A percentile compares a stretch with the other conserved stretches of the same genome.
Conservation (phyloP, 1,140 invertebrate species). For the Calycopis cecrops region DNA sequence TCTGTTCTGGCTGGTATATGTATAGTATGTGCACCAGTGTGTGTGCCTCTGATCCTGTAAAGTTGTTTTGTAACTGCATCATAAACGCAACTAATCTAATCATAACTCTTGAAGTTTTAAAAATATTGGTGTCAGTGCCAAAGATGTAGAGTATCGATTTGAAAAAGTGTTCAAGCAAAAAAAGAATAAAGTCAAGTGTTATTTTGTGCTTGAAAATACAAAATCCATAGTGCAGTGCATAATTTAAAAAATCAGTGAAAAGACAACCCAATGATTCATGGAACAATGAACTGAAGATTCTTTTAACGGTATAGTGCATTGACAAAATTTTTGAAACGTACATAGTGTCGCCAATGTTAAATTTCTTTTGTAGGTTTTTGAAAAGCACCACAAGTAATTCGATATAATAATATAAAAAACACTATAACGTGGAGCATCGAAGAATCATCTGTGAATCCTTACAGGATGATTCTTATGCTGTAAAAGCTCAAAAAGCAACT, state of each 20-base stretch:
- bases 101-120: constrained; percentile 31
- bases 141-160: constrained; percentile 48
- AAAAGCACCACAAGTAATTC: neutral
- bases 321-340: constrained; percentile 31
- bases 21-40: constrained; percentile 72
- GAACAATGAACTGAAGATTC: constrained; percentile 44
- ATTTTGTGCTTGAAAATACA: constrained; percentile 62
- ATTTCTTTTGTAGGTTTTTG: too few species aligned
- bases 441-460: constrained; percentile 21
- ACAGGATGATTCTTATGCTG: constrained; percentile 11
- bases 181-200: constrained; percentile 55
- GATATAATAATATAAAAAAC: constrained; percentile 16
- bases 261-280: constrained; percentile 53
- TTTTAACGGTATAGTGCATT: constrained; percentile 42
- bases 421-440: constrained; percentile 21
- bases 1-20: constrained; percentile 68
- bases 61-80: constrained; percentile 1
- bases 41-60: constrained; percentile 40
- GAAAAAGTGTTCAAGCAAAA: constrained; percentile 62
- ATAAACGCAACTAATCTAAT: constrained; percentile 23
- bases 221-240: constrained; percentile 68
- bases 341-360: too few species aligned
- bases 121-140: constrained; percentile 46
- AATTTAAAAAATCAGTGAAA: constrained; percentile 55
- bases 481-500: constrained; percentile 33